Conservation (phyloP, 2,113 vertebrate species). For the Dromas ardeola region DNA sequence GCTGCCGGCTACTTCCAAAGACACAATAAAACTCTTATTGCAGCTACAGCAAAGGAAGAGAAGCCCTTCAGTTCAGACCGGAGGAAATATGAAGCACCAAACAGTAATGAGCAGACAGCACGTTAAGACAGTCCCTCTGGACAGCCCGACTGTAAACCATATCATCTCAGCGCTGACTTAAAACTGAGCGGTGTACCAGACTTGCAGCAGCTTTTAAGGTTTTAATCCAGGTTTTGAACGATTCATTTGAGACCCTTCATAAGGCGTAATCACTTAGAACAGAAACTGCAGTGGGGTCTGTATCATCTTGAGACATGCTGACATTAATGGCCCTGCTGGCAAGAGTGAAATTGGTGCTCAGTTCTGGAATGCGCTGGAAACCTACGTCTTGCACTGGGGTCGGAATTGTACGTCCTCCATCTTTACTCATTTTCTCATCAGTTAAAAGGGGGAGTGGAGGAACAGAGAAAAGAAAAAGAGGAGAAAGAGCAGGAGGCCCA, state of each 20-base stretch:
- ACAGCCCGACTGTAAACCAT: background rate
- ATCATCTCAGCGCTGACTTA: background rate
- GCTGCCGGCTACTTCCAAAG: background rate
- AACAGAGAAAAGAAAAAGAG: background rate
- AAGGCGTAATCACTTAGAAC: background rate
- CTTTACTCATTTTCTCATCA: background rate
- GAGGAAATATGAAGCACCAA: background rate
- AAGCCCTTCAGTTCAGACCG: background rate
- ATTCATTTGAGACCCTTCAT: background rate
- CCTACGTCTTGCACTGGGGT: background rate
- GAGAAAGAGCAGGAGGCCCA: background rate
- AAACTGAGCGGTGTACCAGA: background rate
- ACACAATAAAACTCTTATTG: background rate
- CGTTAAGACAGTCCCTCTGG: background rate
- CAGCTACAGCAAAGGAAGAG: background rate
- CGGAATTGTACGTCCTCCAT: background rate
- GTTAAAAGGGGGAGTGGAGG: background rate
- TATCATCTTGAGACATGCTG: background rate
- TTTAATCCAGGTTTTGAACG: background rate
- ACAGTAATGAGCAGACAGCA: background rate
- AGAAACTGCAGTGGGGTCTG: background rate
- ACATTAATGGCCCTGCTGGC: background rate
- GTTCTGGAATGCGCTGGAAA: background rate
- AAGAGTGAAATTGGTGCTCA: background rate
- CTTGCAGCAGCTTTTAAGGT: background rate